A percentile compares a stretch with the other conserved stretches of the same genome.
Evolutionary conservation across 2,113 vertebrate genomes (phyloP).

Genomic region (Lagopus leucura): DNA sequence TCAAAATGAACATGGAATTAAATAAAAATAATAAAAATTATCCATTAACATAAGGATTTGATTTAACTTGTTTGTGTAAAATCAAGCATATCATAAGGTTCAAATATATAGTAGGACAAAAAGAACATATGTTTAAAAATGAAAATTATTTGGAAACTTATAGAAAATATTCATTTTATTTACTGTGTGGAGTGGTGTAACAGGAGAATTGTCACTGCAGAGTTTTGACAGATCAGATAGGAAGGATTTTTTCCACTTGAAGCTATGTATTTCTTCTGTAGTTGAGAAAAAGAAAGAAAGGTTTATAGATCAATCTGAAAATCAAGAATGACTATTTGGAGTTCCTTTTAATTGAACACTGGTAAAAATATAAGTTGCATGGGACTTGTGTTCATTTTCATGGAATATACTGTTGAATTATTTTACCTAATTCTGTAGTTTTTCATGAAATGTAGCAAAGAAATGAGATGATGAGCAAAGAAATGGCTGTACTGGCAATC

Average conservation of each 20-base stretch:
- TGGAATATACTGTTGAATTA: neutral
- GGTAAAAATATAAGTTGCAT: fast-evolving
- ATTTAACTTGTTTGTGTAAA: neutral
- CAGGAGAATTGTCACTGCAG: neutral
- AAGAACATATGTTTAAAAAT: neutral
- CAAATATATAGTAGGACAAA: neutral
- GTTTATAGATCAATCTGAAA: neutral
- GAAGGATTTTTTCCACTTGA: neutral
- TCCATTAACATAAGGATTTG: neutral
- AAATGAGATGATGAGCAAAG: neutral
- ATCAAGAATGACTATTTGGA: neutral
- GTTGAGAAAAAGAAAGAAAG: neutral
- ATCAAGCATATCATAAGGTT: neutral
- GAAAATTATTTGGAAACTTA: neutral
- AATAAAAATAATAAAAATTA: neutral
- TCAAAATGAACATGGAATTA: neutral
- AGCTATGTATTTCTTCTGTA: neutral
- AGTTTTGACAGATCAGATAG: neutral
- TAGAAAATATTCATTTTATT: neutral
- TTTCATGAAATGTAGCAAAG: neutral
- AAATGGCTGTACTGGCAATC: neutral
- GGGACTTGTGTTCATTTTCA: neutral
- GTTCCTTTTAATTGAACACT: neutral
- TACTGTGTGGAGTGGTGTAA: neutral
- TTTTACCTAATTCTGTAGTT: neutral